phyloP scores from a whole-genome alignment of 92 coral and sea anemone species.

The Pocillopora grandis region DNA sequence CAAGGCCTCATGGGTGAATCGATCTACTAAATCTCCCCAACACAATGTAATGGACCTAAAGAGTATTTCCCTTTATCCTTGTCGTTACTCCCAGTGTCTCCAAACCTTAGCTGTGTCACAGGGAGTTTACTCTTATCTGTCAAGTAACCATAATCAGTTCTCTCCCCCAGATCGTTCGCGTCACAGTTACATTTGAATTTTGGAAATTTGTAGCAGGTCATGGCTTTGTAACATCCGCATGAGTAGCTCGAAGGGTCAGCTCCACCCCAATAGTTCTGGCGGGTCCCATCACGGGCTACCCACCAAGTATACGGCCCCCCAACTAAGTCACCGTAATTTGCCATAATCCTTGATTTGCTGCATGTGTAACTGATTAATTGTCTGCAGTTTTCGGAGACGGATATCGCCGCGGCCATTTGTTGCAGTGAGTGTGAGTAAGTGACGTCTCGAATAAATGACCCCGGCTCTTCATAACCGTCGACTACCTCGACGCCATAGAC shows the following conservation, averaged over 20 bases:
- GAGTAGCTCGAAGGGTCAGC: conserved; percentile 52
- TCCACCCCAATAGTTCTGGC: conserved; percentile 71
- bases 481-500: neutral
- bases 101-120: conserved; percentile 45
- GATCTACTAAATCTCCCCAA: neutral
- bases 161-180: conserved; percentile 37
- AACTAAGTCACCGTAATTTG: neutral
- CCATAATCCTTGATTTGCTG: neutral
- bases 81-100: neutral
- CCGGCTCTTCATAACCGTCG: neutral
- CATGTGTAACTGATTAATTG: neutral
- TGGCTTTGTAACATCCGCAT: conserved; percentile 44
- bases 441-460: neutral
- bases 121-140: conserved; percentile 33
- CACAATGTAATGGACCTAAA: neutral
- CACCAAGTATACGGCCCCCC: conserved; percentile 59
- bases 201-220: conserved; percentile 20
- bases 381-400: neutral
- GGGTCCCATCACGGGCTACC: conserved; percentile 67
- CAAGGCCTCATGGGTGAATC: neutral
- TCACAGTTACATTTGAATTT: conserved; percentile 59
- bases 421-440: neutral
- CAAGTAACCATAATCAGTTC: conserved; percentile 50
- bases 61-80: neutral
- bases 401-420: neutral